These are phyloP conservation scores for Drosophila stalkeri DNA, from an alignment of 2,888 invertebrate genomes.

Conservation along the genomic window DNA sequence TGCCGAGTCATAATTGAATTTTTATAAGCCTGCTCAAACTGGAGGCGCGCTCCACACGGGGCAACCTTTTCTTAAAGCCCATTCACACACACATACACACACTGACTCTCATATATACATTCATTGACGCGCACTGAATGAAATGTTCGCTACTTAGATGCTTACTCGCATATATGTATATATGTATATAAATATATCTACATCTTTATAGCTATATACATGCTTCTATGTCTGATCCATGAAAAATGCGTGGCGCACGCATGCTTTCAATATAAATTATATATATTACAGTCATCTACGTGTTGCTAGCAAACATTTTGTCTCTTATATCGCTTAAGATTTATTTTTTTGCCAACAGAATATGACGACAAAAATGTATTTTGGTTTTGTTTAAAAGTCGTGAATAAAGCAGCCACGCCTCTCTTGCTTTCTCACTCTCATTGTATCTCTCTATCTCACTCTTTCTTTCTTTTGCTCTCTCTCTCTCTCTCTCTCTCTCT, in stretches of 20 bases:
- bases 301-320: constrained; percentile 10
- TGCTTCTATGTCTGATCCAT: constrained; percentile 13
- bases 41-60: constrained; percentile 2
- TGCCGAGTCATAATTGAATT: constrained; percentile 77
- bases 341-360: constrained; percentile 62
- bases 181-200: constrained; percentile 6
- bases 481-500: constrained; percentile 12
- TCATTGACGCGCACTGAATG: constrained; percentile 48
- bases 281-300: constrained; percentile 29
- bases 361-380: constrained; percentile 56
- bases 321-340: constrained; percentile 49
- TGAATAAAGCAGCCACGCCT: constrained; percentile 51
- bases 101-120: constrained; percentile 14
- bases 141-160: constrained; percentile 46
- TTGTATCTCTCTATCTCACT: background rate
- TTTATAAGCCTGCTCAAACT: constrained; percentile 64
- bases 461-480: constrained; percentile 1
- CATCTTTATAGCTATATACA: background rate
- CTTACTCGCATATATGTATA: constrained; percentile 4
- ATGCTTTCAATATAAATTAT: constrained; percentile 76
- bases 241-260: constrained; percentile 72
- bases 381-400: constrained; percentile 40
- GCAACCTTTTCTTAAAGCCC: constrained; percentile 18
- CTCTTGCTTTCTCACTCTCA: constrained; percentile 15
- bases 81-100: constrained; percentile 22